Conservation (phyloP, 2,888 invertebrate species). For the Pinctada fucata region DNA sequence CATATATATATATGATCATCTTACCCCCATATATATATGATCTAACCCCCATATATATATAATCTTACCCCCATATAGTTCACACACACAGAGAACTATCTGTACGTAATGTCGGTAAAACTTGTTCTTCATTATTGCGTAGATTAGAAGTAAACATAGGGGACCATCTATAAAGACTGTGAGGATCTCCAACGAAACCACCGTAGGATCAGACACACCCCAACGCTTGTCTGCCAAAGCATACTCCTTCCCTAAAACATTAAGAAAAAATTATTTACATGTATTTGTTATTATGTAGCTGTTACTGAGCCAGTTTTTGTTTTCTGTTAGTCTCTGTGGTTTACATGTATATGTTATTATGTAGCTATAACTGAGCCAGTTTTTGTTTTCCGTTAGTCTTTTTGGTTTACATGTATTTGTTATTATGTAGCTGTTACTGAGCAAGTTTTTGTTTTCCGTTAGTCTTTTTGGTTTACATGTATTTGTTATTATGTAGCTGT, state of each 20-base stretch:
- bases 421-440: too few relatives aligned
- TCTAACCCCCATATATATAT: not conserved
- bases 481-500: too few relatives aligned
- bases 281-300: too few relatives aligned
- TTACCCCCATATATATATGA: too few relatives aligned
- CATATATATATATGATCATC: too few relatives aligned
- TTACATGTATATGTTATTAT: not conserved
- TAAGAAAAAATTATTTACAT: not conserved
- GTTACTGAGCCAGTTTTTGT: too few relatives aligned
- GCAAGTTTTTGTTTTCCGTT: too few relatives aligned
- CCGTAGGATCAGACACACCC: conserved; percentile 71
- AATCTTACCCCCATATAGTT: conserved; percentile 73
- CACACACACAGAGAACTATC: conserved; percentile 71
- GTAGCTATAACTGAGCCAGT: too few relatives aligned
- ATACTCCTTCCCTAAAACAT: conserved; percentile 73
- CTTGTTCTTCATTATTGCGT: conserved; percentile 62
- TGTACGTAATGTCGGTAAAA: conserved; percentile 72
- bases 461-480: too few relatives aligned
- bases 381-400: too few relatives aligned
- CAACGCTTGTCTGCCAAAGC: conserved; percentile 74
- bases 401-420: too few relatives aligned
- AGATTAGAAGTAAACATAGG: conserved; percentile 63
- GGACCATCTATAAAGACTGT: conserved; percentile 67
- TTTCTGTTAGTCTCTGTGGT: not conserved
- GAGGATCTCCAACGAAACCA: conserved; percentile 73